phyloP scores from a whole-genome alignment of 2,797 vertebrate genomes.

The Delichon dasypus region DNA sequence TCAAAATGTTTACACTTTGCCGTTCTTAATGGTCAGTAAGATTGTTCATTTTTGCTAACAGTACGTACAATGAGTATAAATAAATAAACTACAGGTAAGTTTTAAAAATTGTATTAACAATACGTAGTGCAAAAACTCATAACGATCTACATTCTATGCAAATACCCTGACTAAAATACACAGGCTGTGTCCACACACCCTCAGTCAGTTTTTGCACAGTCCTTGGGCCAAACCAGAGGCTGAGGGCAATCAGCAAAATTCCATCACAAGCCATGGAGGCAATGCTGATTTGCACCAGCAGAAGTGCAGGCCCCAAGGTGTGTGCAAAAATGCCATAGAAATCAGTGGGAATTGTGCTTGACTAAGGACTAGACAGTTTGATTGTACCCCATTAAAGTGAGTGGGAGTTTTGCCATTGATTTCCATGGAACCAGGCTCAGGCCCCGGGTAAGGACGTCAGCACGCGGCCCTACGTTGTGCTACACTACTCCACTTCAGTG shows the following conservation, averaged over 20 bases:
- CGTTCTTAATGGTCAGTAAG: conserved; percentile 55
- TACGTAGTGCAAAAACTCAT: conserved; percentile 77
- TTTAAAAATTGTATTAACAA: conserved; percentile 77
- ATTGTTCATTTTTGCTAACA: conserved; percentile 68
- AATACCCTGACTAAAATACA: conserved; percentile 81
- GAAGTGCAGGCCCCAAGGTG: background rate
- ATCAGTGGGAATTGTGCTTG: conserved; percentile 52
- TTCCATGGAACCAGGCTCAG: conserved; percentile 47
- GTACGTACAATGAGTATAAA: conserved; percentile 77
- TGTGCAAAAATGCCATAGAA: conserved; percentile 42
- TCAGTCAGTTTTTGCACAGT: conserved; percentile 54
- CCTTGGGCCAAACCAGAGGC: background rate
- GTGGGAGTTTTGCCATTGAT: conserved; percentile 40
- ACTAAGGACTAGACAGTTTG: conserved; percentile 58
- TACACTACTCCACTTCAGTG: conserved; percentile 79
- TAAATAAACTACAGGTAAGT: conserved; percentile 79
- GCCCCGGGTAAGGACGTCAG: conserved; percentile 30
- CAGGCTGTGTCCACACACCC: conserved; percentile 62
- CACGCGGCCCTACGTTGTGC: conserved; percentile 72
- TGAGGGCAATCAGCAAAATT: background rate
- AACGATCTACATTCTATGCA: conserved; percentile 81
- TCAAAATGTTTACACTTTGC: conserved; percentile 72
- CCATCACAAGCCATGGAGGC: background rate
- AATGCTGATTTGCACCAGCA: background rate
- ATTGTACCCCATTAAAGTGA: conserved; percentile 41